Conservation (phyloP, 2,797 vertebrate species). For the Enteromius paludinosus region DNA sequence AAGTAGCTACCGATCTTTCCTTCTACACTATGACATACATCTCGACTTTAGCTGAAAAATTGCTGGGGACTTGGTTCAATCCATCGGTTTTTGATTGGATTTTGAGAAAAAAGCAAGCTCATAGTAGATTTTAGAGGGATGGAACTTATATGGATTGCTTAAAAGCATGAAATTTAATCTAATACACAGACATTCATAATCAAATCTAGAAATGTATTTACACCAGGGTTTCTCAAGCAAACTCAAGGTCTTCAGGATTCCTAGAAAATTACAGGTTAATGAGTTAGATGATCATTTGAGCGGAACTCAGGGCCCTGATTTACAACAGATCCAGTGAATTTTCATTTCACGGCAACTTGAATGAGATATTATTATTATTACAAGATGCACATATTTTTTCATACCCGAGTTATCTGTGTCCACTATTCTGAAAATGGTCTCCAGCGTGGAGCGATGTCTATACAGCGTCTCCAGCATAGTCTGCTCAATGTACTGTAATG, state of each 20-base stretch:
- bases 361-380: neutral
- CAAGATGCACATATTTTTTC: neutral
- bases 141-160: neutral
- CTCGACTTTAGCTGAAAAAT: too few relatives aligned
- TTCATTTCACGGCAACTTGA: neutral
- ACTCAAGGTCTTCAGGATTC: too few relatives aligned
- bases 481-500: slow-evolving; percentile 81
- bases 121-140: neutral
- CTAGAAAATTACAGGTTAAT: too few relatives aligned
- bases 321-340: neutral
- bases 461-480: slow-evolving; percentile 91
- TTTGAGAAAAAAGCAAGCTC: neutral
- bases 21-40: neutral
- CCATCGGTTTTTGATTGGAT: neutral
- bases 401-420: slow-evolving; percentile 94
- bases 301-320: neutral
- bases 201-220: neutral
- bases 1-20: neutral
- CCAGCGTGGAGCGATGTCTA: slow-evolving; percentile 89
- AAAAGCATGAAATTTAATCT: neutral
- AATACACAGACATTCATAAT: neutral
- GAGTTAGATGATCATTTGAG: too few relatives aligned
- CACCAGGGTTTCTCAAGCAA: neutral
- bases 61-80: too few relatives aligned
- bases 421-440: slow-evolving; percentile 95